Conservation (phyloP, 2,888 invertebrate species). For the Patella depressa region DNA sequence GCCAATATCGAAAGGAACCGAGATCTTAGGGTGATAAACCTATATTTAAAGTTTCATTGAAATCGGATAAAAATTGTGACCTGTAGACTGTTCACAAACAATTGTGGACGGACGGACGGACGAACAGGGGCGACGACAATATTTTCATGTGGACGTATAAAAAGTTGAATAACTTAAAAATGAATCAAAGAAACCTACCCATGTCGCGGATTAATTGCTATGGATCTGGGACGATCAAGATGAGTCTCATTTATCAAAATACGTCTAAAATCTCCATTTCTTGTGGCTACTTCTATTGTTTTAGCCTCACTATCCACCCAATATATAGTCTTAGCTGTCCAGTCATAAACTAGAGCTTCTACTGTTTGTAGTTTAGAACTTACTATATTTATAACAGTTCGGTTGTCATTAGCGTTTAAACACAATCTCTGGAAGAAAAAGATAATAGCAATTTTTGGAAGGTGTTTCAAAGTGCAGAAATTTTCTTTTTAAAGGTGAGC, state of each 20-base stretch:
- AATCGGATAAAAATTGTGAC: too few species aligned
- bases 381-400: slow-evolving; percentile 78
- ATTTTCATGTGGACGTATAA: too few species aligned
- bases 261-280: slow-evolving; percentile 82
- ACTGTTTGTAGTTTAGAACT: slow-evolving; percentile 83
- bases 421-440: slow-evolving; percentile 61
- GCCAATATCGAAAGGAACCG: too few species aligned
- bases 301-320: slow-evolving; percentile 87
- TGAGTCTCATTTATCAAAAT: slow-evolving; percentile 78
- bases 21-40: too few species aligned
- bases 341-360: slow-evolving; percentile 91
- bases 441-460: neutral
- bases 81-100: too few species aligned
- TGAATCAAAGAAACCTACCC: slow-evolving; percentile 73
- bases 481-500: too few species aligned
- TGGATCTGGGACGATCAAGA: slow-evolving; percentile 83
- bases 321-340: slow-evolving; percentile 88
- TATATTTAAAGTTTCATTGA: too few species aligned
- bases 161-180: too few species aligned
- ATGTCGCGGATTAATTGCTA: slow-evolving; percentile 85
- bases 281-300: slow-evolving; percentile 87
- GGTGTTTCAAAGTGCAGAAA: too few species aligned
- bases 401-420: slow-evolving; percentile 76
- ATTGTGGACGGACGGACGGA: too few species aligned
- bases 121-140: too few species aligned